A percentile compares a stretch with the other conserved stretches of the same genome.
These are phyloP conservation scores for Macquaria ambigua DNA, from an alignment of 2,113 vertebrate genomes.

Conservation along the genomic window DNA sequence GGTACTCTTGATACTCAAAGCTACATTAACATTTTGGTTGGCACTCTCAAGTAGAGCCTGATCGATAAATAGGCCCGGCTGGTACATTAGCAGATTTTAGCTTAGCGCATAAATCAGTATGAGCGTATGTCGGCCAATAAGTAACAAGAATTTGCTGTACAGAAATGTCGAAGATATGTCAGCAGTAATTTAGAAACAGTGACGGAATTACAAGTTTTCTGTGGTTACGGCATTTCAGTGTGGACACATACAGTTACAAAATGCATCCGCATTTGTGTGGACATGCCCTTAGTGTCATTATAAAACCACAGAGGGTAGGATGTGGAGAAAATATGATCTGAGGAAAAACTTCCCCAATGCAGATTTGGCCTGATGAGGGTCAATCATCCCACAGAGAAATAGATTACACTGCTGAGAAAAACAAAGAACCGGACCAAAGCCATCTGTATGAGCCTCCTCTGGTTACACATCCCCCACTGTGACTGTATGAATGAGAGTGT, in stretches of 20 bases:
- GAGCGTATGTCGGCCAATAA: too few species aligned
- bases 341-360: neutral
- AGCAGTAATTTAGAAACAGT: too few species aligned
- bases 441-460: constrained; percentile 11
- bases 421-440: constrained; percentile 40
- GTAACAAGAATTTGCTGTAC: too few species aligned
- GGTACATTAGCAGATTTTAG: too few species aligned
- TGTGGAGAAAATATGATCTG: neutral
- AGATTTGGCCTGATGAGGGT: constrained; percentile 15
- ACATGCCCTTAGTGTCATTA: neutral
- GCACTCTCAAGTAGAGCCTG: too few species aligned
- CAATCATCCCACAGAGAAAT: constrained; percentile 37
- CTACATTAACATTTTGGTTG: too few species aligned
- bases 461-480: constrained; percentile 42
- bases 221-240: neutral
- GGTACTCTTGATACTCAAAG: too few species aligned
- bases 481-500: constrained; percentile 12
- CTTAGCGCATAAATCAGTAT: too few species aligned
- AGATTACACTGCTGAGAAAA: constrained; percentile 15
- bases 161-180: too few species aligned
- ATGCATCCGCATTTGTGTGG: neutral
- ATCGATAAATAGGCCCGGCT: too few species aligned
- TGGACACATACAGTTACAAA: neutral
- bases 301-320: neutral
- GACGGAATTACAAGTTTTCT: too few species aligned